A percentile compares a stretch with the other conserved stretches of the same genome.
Conservation (phyloP, 2,797 vertebrate species). For the Betta splendens region DNA sequence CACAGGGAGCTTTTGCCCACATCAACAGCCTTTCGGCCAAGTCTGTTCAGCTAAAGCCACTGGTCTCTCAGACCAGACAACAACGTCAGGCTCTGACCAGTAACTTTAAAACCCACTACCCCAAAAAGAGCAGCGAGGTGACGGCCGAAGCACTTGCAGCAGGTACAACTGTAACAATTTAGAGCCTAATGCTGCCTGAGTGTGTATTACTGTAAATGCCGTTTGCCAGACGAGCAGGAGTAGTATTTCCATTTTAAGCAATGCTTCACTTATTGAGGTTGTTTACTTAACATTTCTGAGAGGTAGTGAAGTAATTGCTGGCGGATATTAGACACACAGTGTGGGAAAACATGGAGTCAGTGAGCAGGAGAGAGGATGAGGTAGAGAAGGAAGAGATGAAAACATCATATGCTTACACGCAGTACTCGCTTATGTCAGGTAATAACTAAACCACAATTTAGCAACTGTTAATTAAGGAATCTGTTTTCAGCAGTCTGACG, state of each 20-base stretch:
- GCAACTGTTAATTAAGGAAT: too few relatives aligned
- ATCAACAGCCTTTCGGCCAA: slow-evolving; percentile 40
- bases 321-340: slow-evolving; percentile 20
- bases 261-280: slow-evolving; percentile 14
- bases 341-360: background rate
- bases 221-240: slow-evolving; percentile 8
- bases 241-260: slow-evolving; percentile 17
- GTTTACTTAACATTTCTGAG: slow-evolving; percentile 33
- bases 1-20: slow-evolving; percentile 29
- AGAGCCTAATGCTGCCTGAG: slow-evolving; percentile 1
- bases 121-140: background rate
- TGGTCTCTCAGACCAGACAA: background rate
- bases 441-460: background rate
- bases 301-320: slow-evolving; percentile 44
- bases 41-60: background rate
- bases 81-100: background rate
- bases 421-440: too few relatives aligned
- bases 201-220: slow-evolving; percentile 14
- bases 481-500: too few relatives aligned
- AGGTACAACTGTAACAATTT: background rate
- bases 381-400: background rate
- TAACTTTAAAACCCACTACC: background rate
- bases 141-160: background rate
- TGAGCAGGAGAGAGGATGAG: background rate
- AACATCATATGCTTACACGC: too few relatives aligned